Evolutionary conservation across 2,888 invertebrate genomes (phyloP).

Genomic region (Danaus chrysippus): DNA sequence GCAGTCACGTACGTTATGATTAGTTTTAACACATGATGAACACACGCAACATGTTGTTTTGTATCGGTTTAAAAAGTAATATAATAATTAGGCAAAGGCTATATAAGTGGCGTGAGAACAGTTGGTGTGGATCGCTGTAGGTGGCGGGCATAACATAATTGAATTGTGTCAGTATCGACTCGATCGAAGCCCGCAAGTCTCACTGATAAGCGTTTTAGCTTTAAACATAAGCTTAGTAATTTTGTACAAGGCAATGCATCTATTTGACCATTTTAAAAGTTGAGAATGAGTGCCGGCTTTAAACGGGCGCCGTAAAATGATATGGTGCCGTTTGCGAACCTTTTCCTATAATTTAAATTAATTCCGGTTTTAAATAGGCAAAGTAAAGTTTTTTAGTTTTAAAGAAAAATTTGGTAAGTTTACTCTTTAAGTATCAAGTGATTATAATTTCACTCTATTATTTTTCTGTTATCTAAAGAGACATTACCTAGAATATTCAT

Average conservation of each 20-base stretch:
- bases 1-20: constrained; percentile 51
- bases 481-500: too few species aligned
- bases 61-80: constrained; percentile 58
- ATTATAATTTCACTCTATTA: too few species aligned
- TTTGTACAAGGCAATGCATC: constrained; percentile 73
- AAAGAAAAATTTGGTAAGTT: too few species aligned
- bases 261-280: constrained; percentile 70
- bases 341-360: constrained; percentile 29
- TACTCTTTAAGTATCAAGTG: too few species aligned
- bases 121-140: constrained; percentile 55
- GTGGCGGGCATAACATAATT: constrained; percentile 45
- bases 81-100: constrained; percentile 69
- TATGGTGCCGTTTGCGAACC: constrained; percentile 36
- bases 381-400: constrained; percentile 16
- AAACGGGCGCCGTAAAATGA: constrained; percentile 49
- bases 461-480: too few species aligned
- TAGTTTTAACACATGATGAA: too few species aligned
- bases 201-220: constrained; percentile 76
- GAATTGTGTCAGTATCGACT: constrained; percentile 36
- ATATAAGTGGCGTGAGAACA: constrained; percentile 71
- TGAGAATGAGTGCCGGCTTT: constrained; percentile 58
- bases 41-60: constrained; percentile 56
- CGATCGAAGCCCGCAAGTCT: constrained; percentile 52
- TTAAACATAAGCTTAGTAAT: constrained; percentile 65
- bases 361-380: constrained; percentile 25